These are phyloP conservation scores for Stramonita haemastoma DNA, from an alignment of 2,888 invertebrate genomes.

Conservation along the genomic window DNA sequence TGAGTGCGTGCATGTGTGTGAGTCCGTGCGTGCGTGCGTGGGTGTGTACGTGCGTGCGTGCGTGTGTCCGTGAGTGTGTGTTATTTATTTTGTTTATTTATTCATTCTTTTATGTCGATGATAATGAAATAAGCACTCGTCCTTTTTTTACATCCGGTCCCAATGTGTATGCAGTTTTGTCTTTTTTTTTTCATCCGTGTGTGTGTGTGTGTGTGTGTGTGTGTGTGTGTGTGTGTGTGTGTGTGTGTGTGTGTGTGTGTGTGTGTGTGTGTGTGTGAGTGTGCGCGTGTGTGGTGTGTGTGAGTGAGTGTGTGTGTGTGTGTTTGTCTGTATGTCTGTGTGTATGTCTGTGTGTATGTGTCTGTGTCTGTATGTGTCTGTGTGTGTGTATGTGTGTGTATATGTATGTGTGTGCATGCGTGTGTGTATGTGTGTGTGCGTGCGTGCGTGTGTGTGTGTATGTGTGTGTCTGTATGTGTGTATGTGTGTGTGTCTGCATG, in stretches of 20 bases:
- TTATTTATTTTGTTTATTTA: background rate
- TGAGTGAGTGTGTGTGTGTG: background rate
- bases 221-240: background rate
- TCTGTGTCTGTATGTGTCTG: background rate
- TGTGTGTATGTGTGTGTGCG: background rate
- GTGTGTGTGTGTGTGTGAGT: background rate
- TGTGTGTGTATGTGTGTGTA: background rate
- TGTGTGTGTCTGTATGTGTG: background rate
- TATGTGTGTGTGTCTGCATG: background rate
- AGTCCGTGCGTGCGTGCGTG: background rate
- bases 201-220: background rate
- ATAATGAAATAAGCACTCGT: no score
- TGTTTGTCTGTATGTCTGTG: background rate
- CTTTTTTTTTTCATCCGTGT: no score
- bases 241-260: background rate
- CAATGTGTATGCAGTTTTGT: no score
- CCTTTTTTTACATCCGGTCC: no score
- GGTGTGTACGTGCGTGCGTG: background rate
- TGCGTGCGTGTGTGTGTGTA: background rate
- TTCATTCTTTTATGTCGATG: no score
- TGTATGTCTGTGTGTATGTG: background rate
- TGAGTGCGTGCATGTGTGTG: slow-evolving; percentile 26
- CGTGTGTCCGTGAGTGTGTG: background rate
- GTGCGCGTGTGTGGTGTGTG: background rate
- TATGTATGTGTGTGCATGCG: background rate